Conservation (phyloP, 1,140 invertebrate species). For the Drosophila kohkoa region DNA sequence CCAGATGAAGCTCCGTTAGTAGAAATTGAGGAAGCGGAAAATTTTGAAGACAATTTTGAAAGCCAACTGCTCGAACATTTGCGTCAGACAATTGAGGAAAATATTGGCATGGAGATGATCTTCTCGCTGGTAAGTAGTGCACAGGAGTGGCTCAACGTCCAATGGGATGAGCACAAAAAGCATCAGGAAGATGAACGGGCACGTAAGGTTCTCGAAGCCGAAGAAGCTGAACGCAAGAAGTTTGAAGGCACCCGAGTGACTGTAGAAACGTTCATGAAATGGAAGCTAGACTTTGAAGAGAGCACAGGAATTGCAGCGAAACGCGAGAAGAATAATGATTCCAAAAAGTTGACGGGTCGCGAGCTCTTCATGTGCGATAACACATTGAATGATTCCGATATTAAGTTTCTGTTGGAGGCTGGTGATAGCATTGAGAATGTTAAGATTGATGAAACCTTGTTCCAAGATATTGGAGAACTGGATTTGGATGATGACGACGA, state of each 20-base stretch:
- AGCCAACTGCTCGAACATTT: conserved; percentile 89
- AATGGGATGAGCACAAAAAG: conserved; percentile 92
- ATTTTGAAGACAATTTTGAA: conserved; percentile 91
- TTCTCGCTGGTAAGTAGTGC: conserved; percentile 97
- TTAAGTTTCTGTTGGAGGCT: conserved; percentile 97
- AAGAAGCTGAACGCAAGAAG: conserved; percentile 96
- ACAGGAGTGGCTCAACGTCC: conserved; percentile 95
- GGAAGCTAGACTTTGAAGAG: conserved; percentile 97
- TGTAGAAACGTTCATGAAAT: conserved; percentile 97
- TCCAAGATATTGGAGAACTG: conserved; percentile 96
- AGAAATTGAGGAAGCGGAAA: conserved; percentile 92
- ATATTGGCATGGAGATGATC: conserved; percentile 98
- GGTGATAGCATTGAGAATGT: conserved; percentile 91
- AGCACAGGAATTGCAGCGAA: conserved; percentile 93
- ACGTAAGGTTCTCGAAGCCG: conserved; percentile 90
- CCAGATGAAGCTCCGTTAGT: conserved; percentile 94
- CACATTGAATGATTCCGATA: conserved; percentile 96
- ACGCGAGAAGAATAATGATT: conserved; percentile 89
- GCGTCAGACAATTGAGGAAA: conserved; percentile 91
- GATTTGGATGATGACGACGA: conserved; percentile 92
- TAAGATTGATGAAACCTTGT: conserved; percentile 97
- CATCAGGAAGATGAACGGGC: conserved; percentile 90
- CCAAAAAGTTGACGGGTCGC: conserved; percentile 92
- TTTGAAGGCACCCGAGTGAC: conserved; percentile 98
- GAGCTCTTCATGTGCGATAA: conserved; percentile 97